Percentiles rank a stretch among this genome's conserved stretches.
Evolutionary conservation across 2,113 vertebrate species (phyloP).

Genomic region (Brachionichthys hirsutus): DNA sequence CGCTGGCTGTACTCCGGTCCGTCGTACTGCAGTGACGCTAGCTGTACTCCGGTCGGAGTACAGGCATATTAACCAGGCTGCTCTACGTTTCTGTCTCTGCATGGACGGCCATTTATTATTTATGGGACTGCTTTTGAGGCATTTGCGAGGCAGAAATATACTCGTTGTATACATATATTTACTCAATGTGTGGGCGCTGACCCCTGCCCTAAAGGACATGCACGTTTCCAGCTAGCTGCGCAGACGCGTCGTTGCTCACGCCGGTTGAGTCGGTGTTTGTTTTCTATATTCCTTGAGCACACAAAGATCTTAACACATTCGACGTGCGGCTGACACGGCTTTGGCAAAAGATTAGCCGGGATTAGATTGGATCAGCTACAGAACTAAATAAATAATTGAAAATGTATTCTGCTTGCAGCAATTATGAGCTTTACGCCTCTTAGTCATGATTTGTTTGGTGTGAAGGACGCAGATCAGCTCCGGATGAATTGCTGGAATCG

Average conservation of each 20-base stretch:
- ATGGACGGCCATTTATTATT: constrained; percentile 62
- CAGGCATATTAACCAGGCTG: constrained; percentile 66
- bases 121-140: constrained; percentile 61
- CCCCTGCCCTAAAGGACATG: not conserved
- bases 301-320: constrained; percentile 22
- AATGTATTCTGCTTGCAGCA: constrained; percentile 48
- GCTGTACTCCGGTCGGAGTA: constrained; percentile 42
- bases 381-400: constrained; percentile 66
- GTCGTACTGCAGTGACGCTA: constrained; percentile 57
- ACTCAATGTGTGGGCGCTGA: constrained; percentile 30
- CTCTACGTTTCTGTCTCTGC: constrained; percentile 56
- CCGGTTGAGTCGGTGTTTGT: not conserved
- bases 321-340: constrained; percentile 55
- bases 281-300: not conserved
- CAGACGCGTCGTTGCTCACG: not conserved
- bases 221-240: constrained; percentile 10
- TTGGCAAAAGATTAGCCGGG: constrained; percentile 65
- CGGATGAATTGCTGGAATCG: not conserved
- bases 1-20: constrained; percentile 32
- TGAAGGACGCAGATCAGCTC: not conserved
- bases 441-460: constrained; percentile 27
- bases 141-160: constrained; percentile 50
- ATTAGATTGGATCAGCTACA: constrained; percentile 70
- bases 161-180: too few relatives aligned
- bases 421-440: constrained; percentile 46